Base-by-base conservation (phyloP, 2,113 vertebrate species). In the Gallinago paraguaiae region DNA sequence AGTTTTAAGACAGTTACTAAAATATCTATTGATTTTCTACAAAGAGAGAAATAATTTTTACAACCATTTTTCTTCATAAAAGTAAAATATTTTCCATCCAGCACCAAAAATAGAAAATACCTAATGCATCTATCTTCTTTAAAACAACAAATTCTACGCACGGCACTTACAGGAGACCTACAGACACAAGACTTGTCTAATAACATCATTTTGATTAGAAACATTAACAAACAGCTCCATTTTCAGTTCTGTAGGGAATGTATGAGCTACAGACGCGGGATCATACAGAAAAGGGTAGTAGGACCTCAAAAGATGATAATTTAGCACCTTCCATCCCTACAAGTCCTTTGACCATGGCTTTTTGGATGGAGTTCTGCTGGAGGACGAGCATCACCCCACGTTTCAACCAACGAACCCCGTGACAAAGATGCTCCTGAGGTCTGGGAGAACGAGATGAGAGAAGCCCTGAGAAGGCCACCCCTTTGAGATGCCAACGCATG, bases 401-500 rank as follows among this genome's bases (percentile, higher is more conserved):
- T 33, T 45, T 35, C 46, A 64, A 30, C 48, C 24, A 53, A 65
- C 0, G 3, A 87, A 63, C 19, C n/a, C 63, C 0, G 0, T 17
- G 24, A 56, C 37, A 33, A 22, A 39, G 39, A 28, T 22, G 53
- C 37, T 81, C 37, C 57, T 22, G 67, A 56, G 18, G 30, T 41
- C 17, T 61, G 63, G 35, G 41, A 51, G n/a, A 45, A 13, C 12
- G 51, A 46, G 24, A 25, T 3, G 30, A 33, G 30, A 25, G 23
- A 12, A 67, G 56, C 61, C 48, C 35, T 1, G 7, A 63, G 43
- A 45, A 67, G 25, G 45, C 56, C 51, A 50, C 4, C 30, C 7
- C 50, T 64, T 17, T 20, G 30, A 63, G 60, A 35, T 7, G 30
- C 0, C 0, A 11, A 28, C 0, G 0, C 1, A 0, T 17, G 28